Evolutionary conservation across 2,113 vertebrate species (phyloP).

Genomic region (Phalacrocorax brasilianus): DNA sequence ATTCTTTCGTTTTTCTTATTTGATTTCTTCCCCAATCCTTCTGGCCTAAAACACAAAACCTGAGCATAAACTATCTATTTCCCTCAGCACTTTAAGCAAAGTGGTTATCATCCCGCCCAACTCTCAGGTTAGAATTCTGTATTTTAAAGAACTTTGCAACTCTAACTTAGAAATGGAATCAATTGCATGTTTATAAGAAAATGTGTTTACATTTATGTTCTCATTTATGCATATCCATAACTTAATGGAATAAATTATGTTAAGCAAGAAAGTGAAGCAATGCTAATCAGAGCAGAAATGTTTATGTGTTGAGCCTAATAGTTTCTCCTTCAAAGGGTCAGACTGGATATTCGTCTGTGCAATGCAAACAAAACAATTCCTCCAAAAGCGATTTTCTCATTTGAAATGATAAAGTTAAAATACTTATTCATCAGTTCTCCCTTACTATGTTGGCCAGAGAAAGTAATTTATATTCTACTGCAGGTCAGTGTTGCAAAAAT

Average conservation of each 20-base stretch:
- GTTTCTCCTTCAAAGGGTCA: neutral
- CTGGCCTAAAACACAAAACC: neutral
- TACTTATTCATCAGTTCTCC: neutral
- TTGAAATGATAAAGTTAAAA: neutral
- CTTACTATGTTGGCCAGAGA: neutral
- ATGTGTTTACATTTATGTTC: neutral
- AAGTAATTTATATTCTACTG: neutral
- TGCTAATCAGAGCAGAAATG: neutral
- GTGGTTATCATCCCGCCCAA: neutral
- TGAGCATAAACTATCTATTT: neutral
- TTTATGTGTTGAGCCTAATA: neutral
- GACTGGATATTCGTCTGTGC: neutral
- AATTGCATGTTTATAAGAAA: neutral
- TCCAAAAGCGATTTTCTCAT: neutral
- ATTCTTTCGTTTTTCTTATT: neutral
- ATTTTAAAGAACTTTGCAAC: neutral
- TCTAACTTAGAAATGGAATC: neutral
- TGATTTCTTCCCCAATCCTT: neutral
- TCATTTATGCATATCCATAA: neutral
- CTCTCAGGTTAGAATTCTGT: neutral
- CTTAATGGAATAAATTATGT: neutral
- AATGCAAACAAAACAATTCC: neutral
- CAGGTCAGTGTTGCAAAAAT: neutral
- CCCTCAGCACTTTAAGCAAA: neutral
- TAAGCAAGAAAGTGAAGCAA: neutral